A percentile compares a stretch with the other conserved stretches of the same genome.
Evolutionary conservation across 2,888 invertebrate genomes (phyloP).

Genomic region (Dioctria linearis): DNA sequence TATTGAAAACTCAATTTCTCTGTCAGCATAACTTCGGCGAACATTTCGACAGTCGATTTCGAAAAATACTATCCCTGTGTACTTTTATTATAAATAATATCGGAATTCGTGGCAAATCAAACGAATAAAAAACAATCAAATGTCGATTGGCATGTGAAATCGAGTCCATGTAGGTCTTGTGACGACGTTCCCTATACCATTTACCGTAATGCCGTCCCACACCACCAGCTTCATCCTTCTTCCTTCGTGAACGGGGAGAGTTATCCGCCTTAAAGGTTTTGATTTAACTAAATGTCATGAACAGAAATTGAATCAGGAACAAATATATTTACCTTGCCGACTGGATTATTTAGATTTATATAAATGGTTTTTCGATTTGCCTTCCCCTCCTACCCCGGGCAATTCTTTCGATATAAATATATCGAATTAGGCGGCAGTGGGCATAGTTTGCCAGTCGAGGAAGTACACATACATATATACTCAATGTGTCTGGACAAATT

Average conservation of each 20-base stretch:
- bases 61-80: not conserved
- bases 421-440: slow-evolving; percentile 22
- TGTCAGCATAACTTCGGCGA: not conserved
- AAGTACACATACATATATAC: not conserved
- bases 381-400: not conserved
- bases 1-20: slow-evolving; percentile 21
- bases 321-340: slow-evolving; percentile 44
- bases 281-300: slow-evolving; percentile 71
- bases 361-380: slow-evolving; percentile 34
- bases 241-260: not conserved
- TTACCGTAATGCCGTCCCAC: not conserved
- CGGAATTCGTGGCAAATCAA: slow-evolving; percentile 50
- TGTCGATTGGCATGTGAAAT: slow-evolving; percentile 49
- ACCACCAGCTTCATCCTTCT: not conserved
- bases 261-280: slow-evolving; percentile 68
- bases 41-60: slow-evolving; percentile 16
- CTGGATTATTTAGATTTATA: slow-evolving; percentile 50
- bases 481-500: slow-evolving; percentile 27
- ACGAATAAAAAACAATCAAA: slow-evolving; percentile 54
- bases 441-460: slow-evolving; percentile 6
- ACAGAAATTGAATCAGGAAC: slow-evolving; percentile 68
- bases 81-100: slow-evolving; percentile 37
- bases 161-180: slow-evolving; percentile 3
- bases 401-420: slow-evolving; percentile 1
- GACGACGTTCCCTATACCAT: too few relatives aligned